Percentiles rank a stretch among this genome's conserved stretches.
These are phyloP conservation scores for Podargus strigoides DNA, from an alignment of 2,797 vertebrate genomes.

Conservation along the genomic window DNA sequence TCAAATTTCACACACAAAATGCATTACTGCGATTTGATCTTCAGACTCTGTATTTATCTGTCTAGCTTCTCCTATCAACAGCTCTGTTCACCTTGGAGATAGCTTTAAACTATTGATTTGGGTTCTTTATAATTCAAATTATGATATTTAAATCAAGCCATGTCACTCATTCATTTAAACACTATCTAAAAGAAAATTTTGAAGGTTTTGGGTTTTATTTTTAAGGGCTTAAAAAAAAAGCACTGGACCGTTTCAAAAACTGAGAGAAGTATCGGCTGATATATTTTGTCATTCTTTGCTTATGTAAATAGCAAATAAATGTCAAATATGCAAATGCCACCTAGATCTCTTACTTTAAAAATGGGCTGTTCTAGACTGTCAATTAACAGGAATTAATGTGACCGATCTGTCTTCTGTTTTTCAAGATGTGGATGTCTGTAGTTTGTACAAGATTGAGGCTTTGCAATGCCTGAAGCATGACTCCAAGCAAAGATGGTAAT, in stretches of 20 bases:
- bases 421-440: not conserved
- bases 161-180: not conserved
- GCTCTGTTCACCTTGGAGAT: not conserved
- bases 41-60: constrained; percentile 24
- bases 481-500: not conserved
- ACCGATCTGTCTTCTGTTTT: not conserved
- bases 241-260: not conserved
- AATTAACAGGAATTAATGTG: not conserved
- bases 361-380: not conserved
- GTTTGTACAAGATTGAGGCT: not conserved
- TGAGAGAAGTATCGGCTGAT: not conserved
- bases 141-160: not conserved
- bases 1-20: constrained; percentile 18
- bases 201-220: not conserved
- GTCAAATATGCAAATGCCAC: not conserved
- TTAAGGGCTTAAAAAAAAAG: not conserved
- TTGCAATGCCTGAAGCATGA: not conserved
- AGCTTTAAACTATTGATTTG: not conserved
- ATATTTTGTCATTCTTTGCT: not conserved
- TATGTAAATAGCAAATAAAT: not conserved
- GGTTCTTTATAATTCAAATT: not conserved
- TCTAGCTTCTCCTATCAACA: not conserved
- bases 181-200: not conserved
- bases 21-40: constrained; percentile 14
- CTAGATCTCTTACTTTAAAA: not conserved